Conservation (phyloP, 2,888 invertebrate genomes). For the Eristalis tenax region DNA sequence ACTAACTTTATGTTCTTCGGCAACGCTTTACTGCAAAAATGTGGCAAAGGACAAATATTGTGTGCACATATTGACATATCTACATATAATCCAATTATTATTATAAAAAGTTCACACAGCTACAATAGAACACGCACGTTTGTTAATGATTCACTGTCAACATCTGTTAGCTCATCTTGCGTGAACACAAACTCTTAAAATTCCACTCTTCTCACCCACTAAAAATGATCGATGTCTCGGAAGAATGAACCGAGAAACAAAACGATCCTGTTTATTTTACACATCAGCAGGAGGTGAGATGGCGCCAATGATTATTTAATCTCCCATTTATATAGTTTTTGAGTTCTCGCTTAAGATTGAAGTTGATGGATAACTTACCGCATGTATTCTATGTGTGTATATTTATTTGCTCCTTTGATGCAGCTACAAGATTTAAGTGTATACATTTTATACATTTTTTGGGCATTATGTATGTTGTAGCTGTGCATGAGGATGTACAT, state of each 20-base stretch:
- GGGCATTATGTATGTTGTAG: too few species aligned
- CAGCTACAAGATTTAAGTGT: background rate
- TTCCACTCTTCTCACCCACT: slow-evolving; percentile 22
- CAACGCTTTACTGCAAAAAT: too few species aligned
- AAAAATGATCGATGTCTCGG: slow-evolving; percentile 45
- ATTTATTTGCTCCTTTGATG: background rate
- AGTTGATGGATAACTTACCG: slow-evolving; percentile 50
- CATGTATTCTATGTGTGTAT: background rate
- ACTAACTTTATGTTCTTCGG: too few species aligned
- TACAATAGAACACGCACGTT: slow-evolving; percentile 1
- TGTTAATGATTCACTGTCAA: slow-evolving; percentile 4
- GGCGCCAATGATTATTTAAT: slow-evolving; percentile 80
- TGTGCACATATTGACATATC: too few species aligned
- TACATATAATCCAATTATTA: too few species aligned
- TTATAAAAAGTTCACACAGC: background rate
- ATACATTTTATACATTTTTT: too few species aligned
- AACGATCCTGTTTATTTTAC: slow-evolving; percentile 62
- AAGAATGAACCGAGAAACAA: slow-evolving; percentile 45
- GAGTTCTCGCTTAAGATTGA: slow-evolving; percentile 18
- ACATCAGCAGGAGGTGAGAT: slow-evolving; percentile 79
- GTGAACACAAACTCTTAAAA: background rate
- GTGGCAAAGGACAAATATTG: too few species aligned
- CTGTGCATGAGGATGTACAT: too few species aligned
- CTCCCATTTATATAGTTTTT: slow-evolving; percentile 57
- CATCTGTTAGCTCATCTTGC: slow-evolving; percentile 17